Percentiles rank a stretch among this genome's conserved stretches.
Evolutionary conservation across 2,888 invertebrate genomes (phyloP).

Genomic region (Phengaris arion): DNA sequence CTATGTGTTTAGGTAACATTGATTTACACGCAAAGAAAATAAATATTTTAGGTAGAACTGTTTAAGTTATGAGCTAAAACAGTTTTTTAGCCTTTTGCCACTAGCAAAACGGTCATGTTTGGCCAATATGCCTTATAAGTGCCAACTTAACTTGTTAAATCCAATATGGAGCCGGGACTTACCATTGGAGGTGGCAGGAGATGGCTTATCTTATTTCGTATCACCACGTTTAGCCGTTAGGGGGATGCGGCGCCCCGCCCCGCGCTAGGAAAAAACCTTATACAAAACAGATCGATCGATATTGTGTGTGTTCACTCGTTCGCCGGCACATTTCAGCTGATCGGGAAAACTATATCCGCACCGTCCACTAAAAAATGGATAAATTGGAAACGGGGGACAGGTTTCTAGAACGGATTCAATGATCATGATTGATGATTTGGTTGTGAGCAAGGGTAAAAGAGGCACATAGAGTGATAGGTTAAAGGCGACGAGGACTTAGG

Average conservation of each 20-base stretch:
- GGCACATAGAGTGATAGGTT: neutral
- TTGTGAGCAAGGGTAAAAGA: neutral
- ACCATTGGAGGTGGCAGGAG: constrained; percentile 41
- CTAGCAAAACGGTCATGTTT: constrained; percentile 26
- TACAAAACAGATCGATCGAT: constrained; percentile 75
- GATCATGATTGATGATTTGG: neutral
- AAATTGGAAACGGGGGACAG: neutral
- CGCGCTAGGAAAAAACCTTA: constrained; percentile 60
- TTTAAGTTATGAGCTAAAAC: neutral
- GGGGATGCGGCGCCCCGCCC: constrained; percentile 55
- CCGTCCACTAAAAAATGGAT: constrained; percentile 25
- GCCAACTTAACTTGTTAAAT: constrained; percentile 3
- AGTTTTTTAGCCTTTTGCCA: neutral
- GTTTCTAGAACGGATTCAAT: neutral
- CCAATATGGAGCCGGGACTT: constrained; percentile 41
- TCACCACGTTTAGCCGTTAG: constrained; percentile 41
- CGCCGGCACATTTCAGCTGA: constrained; percentile 49
- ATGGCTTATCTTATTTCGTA: constrained; percentile 38
- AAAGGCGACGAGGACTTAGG: constrained; percentile 8
- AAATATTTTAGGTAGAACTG: neutral
- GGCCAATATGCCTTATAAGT: neutral
- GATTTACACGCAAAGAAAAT: neutral
- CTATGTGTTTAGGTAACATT: neutral
- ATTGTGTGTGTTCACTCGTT: constrained; percentile 53
- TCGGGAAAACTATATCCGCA: constrained; percentile 36